Evolutionary conservation across 2,797 vertebrate species (phyloP), one percentile per base, ranked within the genome.

Genomic region (Clarias pachynema): DNA sequence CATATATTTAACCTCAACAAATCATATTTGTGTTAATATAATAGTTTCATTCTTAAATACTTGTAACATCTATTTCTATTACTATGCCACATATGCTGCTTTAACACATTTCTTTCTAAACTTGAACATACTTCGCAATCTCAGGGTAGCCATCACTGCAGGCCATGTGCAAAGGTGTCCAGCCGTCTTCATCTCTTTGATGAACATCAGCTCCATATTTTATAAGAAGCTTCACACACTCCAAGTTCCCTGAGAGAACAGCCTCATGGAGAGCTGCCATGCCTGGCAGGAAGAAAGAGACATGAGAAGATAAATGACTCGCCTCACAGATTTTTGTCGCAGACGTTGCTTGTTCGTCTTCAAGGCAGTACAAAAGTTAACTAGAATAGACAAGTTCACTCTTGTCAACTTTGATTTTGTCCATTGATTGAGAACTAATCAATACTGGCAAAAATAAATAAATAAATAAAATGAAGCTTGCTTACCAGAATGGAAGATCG

Each of bases 241-340:
- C 97, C 90, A 99, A 92, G 91, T 97, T 98, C 37, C 98, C 98
- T 0, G 97, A 96, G 0, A 99, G 96, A 86, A 99, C 98, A 0
- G 98, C 98, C 82, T 98, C 97, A 0, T 99, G 98, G 12, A 99
- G 93, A 0, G 98, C 97, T 3, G 97, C 97, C 97, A 98, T 97
- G 83, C 98, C 98, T 99, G 90, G 62, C 26, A 65, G n/a, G 60
- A 82, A n/a, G 79, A 53, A 70, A 79, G 37, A 29, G 34, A 44
- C 24, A 4, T 69, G 15, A 22, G 40, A 14, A n/a, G 49, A 14
- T 72, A 37, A 40, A 85, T 65, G 57, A 12, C 8, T 40, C 62
- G 74, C 4, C 20, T 34, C 22, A 49, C 69, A 74, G 18, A 66
- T 34, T 73, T 62, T 80, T 4, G 53, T 70, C 34, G 44, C 44